These are phyloP conservation scores for Sebastes hubbsi DNA, from an alignment of 2,797 vertebrate species.

Conservation along the genomic window DNA sequence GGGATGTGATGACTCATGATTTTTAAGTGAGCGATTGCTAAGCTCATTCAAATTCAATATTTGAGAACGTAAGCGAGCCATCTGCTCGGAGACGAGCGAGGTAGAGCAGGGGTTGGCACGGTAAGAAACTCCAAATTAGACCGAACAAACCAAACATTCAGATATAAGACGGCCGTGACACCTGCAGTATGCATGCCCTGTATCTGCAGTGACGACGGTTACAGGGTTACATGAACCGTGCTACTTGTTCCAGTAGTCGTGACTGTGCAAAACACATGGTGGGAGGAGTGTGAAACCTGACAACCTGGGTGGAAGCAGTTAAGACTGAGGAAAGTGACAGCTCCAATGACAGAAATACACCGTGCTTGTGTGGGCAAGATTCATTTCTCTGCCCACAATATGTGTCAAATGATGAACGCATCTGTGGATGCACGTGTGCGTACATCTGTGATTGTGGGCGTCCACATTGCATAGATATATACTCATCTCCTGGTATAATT, in stretches of 20 bases:
- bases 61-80: slow-evolving; percentile 42
- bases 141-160: slow-evolving; percentile 28
- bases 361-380: not conserved
- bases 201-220: not conserved
- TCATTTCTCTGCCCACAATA: slow-evolving; percentile 10
- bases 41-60: slow-evolving; percentile 60
- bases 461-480: not conserved
- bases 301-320: not conserved
- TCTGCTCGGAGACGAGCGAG: slow-evolving; percentile 28
- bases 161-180: slow-evolving; percentile 7
- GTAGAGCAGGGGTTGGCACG: not conserved
- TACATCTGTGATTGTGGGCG: slow-evolving; percentile 11
- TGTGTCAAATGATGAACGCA: slow-evolving; percentile 1
- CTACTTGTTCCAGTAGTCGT: not conserved
- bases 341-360: not conserved
- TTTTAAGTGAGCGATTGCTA: slow-evolving; percentile 37
- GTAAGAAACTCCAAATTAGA: slow-evolving; percentile 22
- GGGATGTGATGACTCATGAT: slow-evolving; percentile 52
- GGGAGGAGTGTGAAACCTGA: slow-evolving; percentile 13
- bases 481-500: not conserved
- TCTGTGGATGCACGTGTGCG: not conserved
- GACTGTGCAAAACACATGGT: not conserved
- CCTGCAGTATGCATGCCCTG: not conserved
- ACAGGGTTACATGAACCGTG: not conserved
- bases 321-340: slow-evolving; percentile 3